Evolutionary conservation across 2,888 invertebrate genomes (phyloP).

Genomic region (Hirtodrosophila confusa): DNA sequence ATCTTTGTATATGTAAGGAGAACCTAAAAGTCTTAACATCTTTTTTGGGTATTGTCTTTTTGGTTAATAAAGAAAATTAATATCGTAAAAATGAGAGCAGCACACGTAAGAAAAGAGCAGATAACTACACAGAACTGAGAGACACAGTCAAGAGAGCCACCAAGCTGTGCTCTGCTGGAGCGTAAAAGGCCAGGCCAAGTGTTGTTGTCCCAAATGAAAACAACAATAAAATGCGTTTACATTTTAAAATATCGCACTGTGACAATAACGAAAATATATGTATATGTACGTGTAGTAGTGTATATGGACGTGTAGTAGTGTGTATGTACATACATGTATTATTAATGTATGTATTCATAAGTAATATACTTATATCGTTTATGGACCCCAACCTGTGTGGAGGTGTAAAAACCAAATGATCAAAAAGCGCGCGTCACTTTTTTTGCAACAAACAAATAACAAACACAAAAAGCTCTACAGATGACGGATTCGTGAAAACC

Average conservation of each 20-base stretch:
- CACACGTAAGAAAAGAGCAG: slow-evolving; percentile 1
- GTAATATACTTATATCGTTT: too few species aligned
- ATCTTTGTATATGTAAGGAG: too few species aligned
- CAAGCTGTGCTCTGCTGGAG: slow-evolving; percentile 63
- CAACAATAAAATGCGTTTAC: slow-evolving; percentile 40
- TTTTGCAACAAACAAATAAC: too few species aligned
- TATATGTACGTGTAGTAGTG: slow-evolving; percentile 16
- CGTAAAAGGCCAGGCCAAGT: slow-evolving; percentile 52
- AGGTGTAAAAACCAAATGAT: too few species aligned
- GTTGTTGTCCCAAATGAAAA: slow-evolving; percentile 41
- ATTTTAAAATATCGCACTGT: slow-evolving; percentile 45
- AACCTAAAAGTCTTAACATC: too few species aligned
- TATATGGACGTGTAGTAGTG: too few species aligned
- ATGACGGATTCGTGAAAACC: too few species aligned
- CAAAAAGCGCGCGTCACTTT: too few species aligned
- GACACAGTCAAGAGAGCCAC: slow-evolving; percentile 6
- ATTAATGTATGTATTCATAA: slow-evolving; percentile 7
- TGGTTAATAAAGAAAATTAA: too few species aligned
- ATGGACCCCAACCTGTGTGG: too few species aligned
- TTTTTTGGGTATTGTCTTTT: too few species aligned
- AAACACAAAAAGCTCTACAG: too few species aligned
- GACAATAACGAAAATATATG: slow-evolving; percentile 37
- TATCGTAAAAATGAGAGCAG: slow-evolving; percentile 28
- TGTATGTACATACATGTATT: neutral
- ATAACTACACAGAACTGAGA: neutral